Conservation (phyloP, 2,113 vertebrate species). For the Charina bottae region DNA sequence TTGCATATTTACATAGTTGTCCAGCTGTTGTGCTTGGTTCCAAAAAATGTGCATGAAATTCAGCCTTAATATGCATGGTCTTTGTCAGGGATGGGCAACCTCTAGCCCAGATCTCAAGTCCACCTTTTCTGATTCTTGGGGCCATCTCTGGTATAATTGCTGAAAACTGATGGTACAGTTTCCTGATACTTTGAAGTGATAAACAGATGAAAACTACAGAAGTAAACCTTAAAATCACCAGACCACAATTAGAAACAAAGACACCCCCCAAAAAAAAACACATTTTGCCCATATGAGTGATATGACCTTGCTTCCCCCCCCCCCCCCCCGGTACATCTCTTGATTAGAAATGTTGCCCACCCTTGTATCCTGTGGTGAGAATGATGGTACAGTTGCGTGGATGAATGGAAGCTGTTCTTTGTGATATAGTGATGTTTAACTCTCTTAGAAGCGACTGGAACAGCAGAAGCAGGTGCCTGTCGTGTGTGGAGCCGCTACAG, state of each 20-base stretch:
- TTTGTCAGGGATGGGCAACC: not conserved
- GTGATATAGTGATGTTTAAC: conserved; percentile 5
- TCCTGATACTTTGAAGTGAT: too few species aligned
- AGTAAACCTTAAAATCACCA: too few species aligned
- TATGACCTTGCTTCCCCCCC: not conserved
- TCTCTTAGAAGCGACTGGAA: conserved; percentile 89
- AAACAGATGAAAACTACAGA: too few species aligned
- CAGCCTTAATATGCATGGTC: not conserved
- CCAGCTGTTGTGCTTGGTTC: not conserved
- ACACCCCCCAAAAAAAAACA: not conserved
- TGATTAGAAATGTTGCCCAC: not conserved
- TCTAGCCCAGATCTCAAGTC: not conserved
- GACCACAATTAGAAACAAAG: not conserved
- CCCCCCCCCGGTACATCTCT: not conserved
- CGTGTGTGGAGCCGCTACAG: conserved; percentile 64
- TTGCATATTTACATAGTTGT: not conserved
- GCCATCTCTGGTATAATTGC: not conserved
- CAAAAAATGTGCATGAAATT: not conserved
- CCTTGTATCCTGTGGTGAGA: not conserved
- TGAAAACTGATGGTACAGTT: not conserved
- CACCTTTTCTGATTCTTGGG: not conserved
- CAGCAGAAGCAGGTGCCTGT: conserved; percentile 82
- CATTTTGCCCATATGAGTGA: not conserved
- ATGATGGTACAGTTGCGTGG: not conserved
- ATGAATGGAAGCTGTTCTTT: not conserved